phyloP scores from a whole-genome alignment of 2,888 invertebrate genomes.

The Oxycera nigricornis region DNA sequence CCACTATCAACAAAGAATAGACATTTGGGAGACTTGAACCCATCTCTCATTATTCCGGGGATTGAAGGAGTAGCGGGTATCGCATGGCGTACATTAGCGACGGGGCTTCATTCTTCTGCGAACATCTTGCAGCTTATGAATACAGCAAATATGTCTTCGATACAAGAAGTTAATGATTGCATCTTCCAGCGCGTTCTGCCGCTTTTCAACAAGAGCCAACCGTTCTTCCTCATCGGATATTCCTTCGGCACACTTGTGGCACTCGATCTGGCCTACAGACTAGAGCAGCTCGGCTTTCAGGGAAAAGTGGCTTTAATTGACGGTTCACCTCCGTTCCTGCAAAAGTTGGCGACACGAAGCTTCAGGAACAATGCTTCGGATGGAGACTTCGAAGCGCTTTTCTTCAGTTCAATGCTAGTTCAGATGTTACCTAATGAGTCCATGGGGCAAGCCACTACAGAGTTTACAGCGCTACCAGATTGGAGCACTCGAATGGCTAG shows the following conservation, averaged over 20 bases:
- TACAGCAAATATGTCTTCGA: constrained; percentile 52
- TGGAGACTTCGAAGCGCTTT: constrained; percentile 54
- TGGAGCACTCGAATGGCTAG: constrained; percentile 67
- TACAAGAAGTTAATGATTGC: constrained; percentile 53
- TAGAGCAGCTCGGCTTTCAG: constrained; percentile 71
- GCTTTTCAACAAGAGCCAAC: constrained; percentile 66
- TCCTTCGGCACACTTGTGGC: constrained; percentile 85
- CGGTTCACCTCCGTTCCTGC: constrained; percentile 77
- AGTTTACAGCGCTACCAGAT: constrained; percentile 65
- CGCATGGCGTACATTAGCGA: constrained; percentile 58
- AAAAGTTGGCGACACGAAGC: constrained; percentile 59
- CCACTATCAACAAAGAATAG: constrained; percentile 65
- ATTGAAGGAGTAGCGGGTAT: constrained; percentile 70
- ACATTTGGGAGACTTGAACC: constrained; percentile 49
- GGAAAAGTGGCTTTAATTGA: constrained; percentile 81
- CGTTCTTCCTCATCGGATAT: constrained; percentile 83
- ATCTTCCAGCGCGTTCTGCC: constrained; percentile 65
- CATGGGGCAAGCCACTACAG: constrained; percentile 55
- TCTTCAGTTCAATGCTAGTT: constrained; percentile 54
- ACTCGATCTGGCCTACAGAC: constrained; percentile 74
- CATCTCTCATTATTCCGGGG: constrained; percentile 68
- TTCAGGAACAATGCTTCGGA: constrained; percentile 54
- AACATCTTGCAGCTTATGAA: constrained; percentile 56
- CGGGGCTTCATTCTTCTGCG: constrained; percentile 51
- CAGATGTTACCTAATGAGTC: constrained; percentile 58